Evolutionary conservation across 2,888 invertebrate genomes (phyloP).

Genomic region (Myathropa florea): DNA sequence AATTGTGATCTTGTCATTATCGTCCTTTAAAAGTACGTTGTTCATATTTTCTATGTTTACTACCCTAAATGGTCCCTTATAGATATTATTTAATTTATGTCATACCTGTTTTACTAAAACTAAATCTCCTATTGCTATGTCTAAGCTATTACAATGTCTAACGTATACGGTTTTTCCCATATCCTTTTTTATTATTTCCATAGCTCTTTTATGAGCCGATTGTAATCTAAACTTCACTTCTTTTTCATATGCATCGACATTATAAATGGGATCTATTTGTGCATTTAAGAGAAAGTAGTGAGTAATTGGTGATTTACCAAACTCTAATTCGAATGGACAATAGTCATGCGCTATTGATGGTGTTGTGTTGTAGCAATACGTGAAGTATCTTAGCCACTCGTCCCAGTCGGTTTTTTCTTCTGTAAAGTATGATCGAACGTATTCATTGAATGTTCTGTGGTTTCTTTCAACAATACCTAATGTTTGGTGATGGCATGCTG

Average conservation of each 20-base stretch:
- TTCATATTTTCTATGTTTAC: background rate
- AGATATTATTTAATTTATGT: constrained; percentile 6
- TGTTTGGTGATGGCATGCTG: constrained; percentile 32
- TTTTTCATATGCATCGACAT: too few species aligned
- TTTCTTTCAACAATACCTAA: constrained; percentile 48
- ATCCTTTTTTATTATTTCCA: too few species aligned
- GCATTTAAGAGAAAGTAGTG: too few species aligned
- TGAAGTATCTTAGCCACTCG: constrained; percentile 23
- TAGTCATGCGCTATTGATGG: too few species aligned
- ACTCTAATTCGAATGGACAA: constrained; percentile 11
- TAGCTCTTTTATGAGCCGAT: too few species aligned
- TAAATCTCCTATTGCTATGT: constrained; percentile 11
- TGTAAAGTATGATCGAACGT: constrained; percentile 13
- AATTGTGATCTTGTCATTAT: constrained; percentile 5
- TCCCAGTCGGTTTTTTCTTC: too few species aligned
- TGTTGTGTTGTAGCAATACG: too few species aligned
- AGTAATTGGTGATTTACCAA: constrained; percentile 1
- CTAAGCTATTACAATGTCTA: background rate
- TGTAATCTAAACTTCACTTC: too few species aligned
- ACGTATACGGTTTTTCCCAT: too few species aligned
- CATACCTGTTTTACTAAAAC: background rate
- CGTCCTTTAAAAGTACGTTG: constrained; percentile 7
- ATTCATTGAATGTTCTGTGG: constrained; percentile 49
- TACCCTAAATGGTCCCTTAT: constrained; percentile 17
- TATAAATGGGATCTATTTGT: too few species aligned